Percentiles rank a stretch among this genome's conserved stretches.
These are phyloP conservation scores for Anastatus disparis DNA, from an alignment of 1,140 invertebrate species.

Conservation along the genomic window DNA sequence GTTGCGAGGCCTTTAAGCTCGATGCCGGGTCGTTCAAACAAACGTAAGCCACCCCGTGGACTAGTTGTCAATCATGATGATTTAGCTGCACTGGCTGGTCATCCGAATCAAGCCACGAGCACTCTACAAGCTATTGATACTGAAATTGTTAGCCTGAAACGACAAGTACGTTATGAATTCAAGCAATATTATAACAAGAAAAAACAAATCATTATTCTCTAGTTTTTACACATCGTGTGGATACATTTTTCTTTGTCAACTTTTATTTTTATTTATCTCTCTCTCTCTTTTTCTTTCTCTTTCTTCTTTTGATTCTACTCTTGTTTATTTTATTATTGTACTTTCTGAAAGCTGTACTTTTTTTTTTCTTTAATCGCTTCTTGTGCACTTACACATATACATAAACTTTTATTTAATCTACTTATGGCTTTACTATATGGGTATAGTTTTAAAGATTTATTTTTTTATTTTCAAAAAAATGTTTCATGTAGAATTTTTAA, in stretches of 20 bases:
- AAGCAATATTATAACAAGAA: too few relatives aligned
- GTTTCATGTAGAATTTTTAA: too few relatives aligned
- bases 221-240: conserved; percentile 57
- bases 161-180: conserved; percentile 81
- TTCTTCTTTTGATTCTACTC: conserved; percentile 34
- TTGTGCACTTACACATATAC: too few relatives aligned
- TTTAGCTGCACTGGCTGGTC: conserved; percentile 84
- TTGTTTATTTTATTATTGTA: too few relatives aligned
- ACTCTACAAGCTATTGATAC: conserved; percentile 91
- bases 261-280: conserved; percentile 1
- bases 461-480: too few relatives aligned
- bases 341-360: too few relatives aligned
- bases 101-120: conserved; percentile 79
- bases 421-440: too few relatives aligned
- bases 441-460: too few relatives aligned
- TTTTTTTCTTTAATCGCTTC: too few relatives aligned
- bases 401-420: too few relatives aligned
- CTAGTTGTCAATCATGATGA: conserved; percentile 98
- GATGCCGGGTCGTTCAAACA: conserved; percentile 79
- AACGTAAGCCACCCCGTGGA: conserved; percentile 91
- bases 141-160: conserved; percentile 91
- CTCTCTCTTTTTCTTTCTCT: conserved; percentile 31
- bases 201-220: too few relatives aligned
- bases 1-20: conserved; percentile 66
- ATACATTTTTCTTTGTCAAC: conserved; percentile 61